Evolutionary conservation across 2,888 invertebrate genomes (phyloP).

Genomic region (Polyploca ridens): DNA sequence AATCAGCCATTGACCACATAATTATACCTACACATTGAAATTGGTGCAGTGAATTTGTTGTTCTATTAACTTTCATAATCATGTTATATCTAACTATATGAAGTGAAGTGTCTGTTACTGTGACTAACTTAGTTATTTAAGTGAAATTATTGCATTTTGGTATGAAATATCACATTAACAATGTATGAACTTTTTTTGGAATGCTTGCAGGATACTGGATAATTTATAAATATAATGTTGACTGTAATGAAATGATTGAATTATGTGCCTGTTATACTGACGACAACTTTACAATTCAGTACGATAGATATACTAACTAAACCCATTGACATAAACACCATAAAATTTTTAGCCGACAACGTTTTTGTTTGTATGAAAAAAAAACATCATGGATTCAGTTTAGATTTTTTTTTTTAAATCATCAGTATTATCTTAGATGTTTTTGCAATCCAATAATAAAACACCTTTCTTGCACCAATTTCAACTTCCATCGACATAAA

Average conservation of each 20-base stretch:
- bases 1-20: constrained; percentile 65
- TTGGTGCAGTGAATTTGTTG: constrained; percentile 74
- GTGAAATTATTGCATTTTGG: constrained; percentile 8
- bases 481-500: constrained; percentile 51
- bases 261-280: neutral
- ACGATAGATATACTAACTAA: neutral
- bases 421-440: neutral
- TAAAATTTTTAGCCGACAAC: neutral
- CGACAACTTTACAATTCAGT: neutral
- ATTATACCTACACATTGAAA: constrained; percentile 59
- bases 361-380: too few relatives aligned
- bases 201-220: constrained; percentile 6
- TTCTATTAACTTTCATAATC: constrained; percentile 17
- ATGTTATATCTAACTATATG: neutral
- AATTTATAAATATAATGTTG: constrained; percentile 16
- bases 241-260: neutral
- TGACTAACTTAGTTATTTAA: constrained; percentile 19
- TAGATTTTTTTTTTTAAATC: too few relatives aligned
- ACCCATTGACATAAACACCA: neutral
- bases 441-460: constrained; percentile 11
- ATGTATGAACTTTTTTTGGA: neutral
- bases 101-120: constrained; percentile 10
- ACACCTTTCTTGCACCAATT: constrained; percentile 75
- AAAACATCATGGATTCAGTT: too few relatives aligned
- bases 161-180: neutral